A percentile compares a stretch with the other conserved stretches of the same genome.
These are phyloP conservation scores for Cyprinodon diabolis DNA, from an alignment of 2,797 vertebrate genomes.

Conservation along the genomic window DNA sequence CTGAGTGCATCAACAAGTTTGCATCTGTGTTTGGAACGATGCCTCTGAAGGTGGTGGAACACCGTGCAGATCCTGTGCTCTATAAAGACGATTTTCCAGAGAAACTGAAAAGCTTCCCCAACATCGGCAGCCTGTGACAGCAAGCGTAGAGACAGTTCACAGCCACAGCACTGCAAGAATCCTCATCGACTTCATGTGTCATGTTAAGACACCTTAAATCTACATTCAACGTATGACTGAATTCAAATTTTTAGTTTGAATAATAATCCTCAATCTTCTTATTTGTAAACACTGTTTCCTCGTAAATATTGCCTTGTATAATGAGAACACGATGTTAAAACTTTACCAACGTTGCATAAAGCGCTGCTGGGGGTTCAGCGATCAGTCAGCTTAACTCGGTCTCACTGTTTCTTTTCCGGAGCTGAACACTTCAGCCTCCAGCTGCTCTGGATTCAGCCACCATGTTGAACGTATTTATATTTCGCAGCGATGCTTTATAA, in stretches of 20 bases:
- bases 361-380: constrained; percentile 4
- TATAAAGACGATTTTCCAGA: constrained; percentile 99
- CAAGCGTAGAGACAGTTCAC: constrained; percentile 14
- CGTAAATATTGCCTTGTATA: neutral
- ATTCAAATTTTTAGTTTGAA: constrained; percentile 1
- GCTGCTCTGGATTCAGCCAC: constrained; percentile 47
- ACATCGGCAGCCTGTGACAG: constrained; percentile 94
- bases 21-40: constrained; percentile 96
- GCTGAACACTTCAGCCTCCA: constrained; percentile 35
- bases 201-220: constrained; percentile 3
- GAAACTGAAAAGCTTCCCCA: constrained; percentile 99
- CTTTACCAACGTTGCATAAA: constrained; percentile 5
- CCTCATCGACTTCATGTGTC: constrained; percentile 7
- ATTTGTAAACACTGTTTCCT: constrained; percentile 10
- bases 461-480: constrained; percentile 65
- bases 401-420: constrained; percentile 41
- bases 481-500: constrained; percentile 64
- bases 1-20: constrained; percentile 99
- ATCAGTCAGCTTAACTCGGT: constrained; percentile 11
- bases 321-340: neutral
- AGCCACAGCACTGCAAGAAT: constrained; percentile 25
- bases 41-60: constrained; percentile 98
- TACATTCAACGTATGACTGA: neutral
- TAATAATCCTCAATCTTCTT: neutral
- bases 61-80: constrained; percentile 94